A percentile compares a stretch with the other conserved stretches of the same genome.
These are phyloP conservation scores for Pelagia noctiluca DNA, from an alignment of 30 jellyfish, hydroid and myxozoan species.

Conservation along the genomic window DNA sequence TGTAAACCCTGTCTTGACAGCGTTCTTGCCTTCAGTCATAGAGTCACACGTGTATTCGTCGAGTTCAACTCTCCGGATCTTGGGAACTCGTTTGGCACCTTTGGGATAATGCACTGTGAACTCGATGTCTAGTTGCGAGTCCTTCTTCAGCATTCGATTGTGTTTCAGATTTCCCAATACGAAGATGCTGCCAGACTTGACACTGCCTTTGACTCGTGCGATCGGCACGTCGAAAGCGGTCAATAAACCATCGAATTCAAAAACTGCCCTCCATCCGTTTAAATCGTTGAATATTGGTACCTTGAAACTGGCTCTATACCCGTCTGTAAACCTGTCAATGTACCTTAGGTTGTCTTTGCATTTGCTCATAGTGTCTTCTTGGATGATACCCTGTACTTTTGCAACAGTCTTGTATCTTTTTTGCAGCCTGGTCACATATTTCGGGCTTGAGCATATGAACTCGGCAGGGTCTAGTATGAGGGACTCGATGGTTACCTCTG, in stretches of 20 bases:
- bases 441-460: constrained; percentile 35
- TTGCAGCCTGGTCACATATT: constrained; percentile 4
- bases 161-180: not conserved
- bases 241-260: constrained; percentile 1
- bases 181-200: constrained; percentile 10
- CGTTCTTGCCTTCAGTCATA: not conserved
- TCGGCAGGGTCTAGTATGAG: constrained; percentile 60
- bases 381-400: not conserved
- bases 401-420: constrained; percentile 31
- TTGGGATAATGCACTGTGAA: constrained; percentile 23
- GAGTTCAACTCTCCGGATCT: not conserved
- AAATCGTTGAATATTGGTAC: not conserved
- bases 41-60: constrained; percentile 3
- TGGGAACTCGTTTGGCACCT: not conserved
- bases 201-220: constrained; percentile 6
- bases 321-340: constrained; percentile 21
- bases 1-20: not conserved
- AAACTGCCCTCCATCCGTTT: constrained; percentile 9
- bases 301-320: constrained; percentile 3
- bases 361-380: not conserved
- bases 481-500: constrained; percentile 32
- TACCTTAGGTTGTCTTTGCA: constrained; percentile 14
- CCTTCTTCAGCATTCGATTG: not conserved
- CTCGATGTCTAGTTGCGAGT: not conserved
- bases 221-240: constrained; percentile 12